phyloP scores from a whole-genome alignment of 2,113 vertebrate genomes.

The Equus quagga region DNA sequence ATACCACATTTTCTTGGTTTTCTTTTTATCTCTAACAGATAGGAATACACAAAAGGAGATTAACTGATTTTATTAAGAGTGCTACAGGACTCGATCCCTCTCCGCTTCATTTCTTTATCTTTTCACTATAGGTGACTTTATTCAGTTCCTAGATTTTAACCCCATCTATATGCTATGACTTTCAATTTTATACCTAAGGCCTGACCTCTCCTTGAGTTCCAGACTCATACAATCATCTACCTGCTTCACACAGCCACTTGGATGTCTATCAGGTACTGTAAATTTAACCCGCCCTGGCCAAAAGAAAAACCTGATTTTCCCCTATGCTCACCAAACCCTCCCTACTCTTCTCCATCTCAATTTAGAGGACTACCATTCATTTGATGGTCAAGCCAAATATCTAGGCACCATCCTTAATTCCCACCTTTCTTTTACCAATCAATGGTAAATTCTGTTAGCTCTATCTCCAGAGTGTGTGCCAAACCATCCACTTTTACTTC shows the following conservation, averaged over 20 bases:
- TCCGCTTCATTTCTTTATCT: neutral
- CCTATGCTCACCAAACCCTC: neutral
- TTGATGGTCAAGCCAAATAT: neutral
- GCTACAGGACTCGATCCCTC: neutral
- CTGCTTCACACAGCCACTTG: neutral
- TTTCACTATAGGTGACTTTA: neutral
- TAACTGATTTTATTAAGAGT: neutral
- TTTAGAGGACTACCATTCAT: neutral
- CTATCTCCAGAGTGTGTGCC: neutral
- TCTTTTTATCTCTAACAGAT: neutral
- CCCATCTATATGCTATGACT: neutral
- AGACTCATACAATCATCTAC: neutral
- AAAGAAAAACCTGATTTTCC: neutral
- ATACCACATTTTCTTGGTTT: neutral
- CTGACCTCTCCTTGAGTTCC: neutral
- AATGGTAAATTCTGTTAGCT: neutral
- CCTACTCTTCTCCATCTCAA: neutral
- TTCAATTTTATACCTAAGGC: constrained; percentile 6
- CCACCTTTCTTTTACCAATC: neutral
- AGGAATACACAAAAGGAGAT: neutral
- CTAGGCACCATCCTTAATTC: neutral
- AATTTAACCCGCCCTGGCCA: neutral
- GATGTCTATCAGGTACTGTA: neutral
- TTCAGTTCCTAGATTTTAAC: neutral
- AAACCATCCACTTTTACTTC: neutral